These are phyloP conservation scores for Argyresthia albistria DNA, from an alignment of 2,888 invertebrate genomes.

Conservation along the genomic window DNA sequence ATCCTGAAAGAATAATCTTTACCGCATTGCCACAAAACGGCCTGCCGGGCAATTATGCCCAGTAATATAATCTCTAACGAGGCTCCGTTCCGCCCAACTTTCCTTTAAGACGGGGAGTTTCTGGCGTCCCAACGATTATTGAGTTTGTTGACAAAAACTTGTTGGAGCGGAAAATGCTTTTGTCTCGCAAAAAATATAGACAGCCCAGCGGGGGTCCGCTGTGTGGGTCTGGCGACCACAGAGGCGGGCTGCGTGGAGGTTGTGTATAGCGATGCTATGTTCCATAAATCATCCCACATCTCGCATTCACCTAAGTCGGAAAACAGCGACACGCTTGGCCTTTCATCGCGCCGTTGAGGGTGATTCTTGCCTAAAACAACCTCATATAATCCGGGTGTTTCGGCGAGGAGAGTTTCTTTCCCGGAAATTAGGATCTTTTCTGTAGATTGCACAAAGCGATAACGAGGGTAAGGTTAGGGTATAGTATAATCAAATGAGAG, in stretches of 20 bases:
- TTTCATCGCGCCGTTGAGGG: neutral
- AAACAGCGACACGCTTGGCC: neutral
- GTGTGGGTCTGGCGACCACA: neutral
- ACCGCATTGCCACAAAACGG: neutral
- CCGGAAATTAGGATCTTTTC: constrained; percentile 35
- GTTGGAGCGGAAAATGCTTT: constrained; percentile 1
- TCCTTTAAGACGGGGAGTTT: neutral
- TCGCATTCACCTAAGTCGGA: neutral
- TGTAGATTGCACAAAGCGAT: constrained; percentile 39
- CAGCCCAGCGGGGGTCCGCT: neutral
- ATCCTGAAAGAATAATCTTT: neutral
- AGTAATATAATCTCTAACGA: neutral
- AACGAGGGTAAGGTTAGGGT: constrained; percentile 18
- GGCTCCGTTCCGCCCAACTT: neutral
- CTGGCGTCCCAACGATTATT: constrained; percentile 6
- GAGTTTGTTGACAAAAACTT: constrained; percentile 9
- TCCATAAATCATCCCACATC: constrained; percentile 2
- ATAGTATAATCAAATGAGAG: constrained; percentile 1
- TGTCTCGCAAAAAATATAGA: constrained; percentile 4
- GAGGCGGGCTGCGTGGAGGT: neutral
- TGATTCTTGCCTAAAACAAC: neutral
- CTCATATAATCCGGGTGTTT: neutral
- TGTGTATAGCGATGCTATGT: neutral
- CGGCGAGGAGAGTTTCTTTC: constrained; percentile 18
- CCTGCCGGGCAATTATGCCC: neutral